Percentiles rank a stretch among this genome's conserved stretches.
phyloP scores from a whole-genome alignment of 2,888 invertebrate species.

The Chaetogeoica ovagalla region DNA sequence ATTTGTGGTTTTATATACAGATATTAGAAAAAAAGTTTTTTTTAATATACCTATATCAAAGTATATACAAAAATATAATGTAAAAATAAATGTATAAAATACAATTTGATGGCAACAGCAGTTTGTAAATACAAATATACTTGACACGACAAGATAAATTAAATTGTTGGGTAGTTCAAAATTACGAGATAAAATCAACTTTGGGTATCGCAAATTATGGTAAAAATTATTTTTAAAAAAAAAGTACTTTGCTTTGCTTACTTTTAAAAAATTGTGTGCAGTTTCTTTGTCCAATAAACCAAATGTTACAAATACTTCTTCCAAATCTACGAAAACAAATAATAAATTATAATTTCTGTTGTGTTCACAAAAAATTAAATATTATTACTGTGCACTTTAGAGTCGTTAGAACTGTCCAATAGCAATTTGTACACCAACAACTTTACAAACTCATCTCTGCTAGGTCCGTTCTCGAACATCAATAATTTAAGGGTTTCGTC shows the following conservation, averaged over 20 bases:
- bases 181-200: no score
- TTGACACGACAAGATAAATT: no score
- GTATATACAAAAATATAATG: no score
- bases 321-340: slow-evolving; percentile 33
- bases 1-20: no score
- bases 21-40: no score
- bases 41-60: no score
- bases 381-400: slow-evolving; percentile 7
- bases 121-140: no score
- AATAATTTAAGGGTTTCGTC: slow-evolving; percentile 21
- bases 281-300: slow-evolving; percentile 23
- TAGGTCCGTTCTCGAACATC: slow-evolving; percentile 34
- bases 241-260: not conserved
- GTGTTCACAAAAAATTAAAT: not conserved
- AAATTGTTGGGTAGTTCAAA: no score
- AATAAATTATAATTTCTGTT: not conserved
- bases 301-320: slow-evolving; percentile 29
- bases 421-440: slow-evolving; percentile 17
- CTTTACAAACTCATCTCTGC: slow-evolving; percentile 35
- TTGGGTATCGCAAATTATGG: no score
- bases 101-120: no score
- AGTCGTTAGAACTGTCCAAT: not conserved
- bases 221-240: no score
- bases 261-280: slow-evolving; percentile 33
- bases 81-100: no score